phyloP scores from a whole-genome alignment of 2,113 vertebrate species.

The Eudyptes chrysolophus region DNA sequence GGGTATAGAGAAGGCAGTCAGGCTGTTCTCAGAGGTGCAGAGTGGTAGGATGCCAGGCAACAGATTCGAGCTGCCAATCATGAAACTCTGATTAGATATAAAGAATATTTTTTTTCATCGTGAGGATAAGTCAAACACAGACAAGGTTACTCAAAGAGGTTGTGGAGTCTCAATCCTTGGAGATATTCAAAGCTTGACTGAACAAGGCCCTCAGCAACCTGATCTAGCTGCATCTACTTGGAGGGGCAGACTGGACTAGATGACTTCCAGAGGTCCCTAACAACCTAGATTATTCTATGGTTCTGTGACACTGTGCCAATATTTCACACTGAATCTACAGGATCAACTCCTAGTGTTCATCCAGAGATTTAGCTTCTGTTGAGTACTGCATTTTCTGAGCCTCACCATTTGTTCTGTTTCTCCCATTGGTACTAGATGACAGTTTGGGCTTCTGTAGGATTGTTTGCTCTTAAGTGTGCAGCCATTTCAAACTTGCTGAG shows the following conservation, averaged over 20 bases:
- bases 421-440: not conserved
- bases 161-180: not conserved
- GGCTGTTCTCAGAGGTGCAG: not conserved
- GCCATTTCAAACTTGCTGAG: not conserved
- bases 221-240: not conserved
- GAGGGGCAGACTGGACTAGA: not conserved
- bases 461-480: not conserved
- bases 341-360: not conserved
- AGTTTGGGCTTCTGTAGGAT: not conserved
- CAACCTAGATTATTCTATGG: not conserved
- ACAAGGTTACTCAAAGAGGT: not conserved
- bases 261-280: not conserved
- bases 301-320: not conserved
- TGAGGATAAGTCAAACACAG: not conserved
- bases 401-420: not conserved
- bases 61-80: not conserved
- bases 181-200: not conserved
- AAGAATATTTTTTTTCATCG: not conserved
- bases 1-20: not conserved
- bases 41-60: not conserved
- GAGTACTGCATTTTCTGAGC: not conserved
- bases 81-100: not conserved
- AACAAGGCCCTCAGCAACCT: not conserved
- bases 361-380: not conserved
- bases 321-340: not conserved